Evolutionary conservation across 2,797 vertebrate genomes (phyloP).

Genomic region (Melanotaenia nigrans): DNA sequence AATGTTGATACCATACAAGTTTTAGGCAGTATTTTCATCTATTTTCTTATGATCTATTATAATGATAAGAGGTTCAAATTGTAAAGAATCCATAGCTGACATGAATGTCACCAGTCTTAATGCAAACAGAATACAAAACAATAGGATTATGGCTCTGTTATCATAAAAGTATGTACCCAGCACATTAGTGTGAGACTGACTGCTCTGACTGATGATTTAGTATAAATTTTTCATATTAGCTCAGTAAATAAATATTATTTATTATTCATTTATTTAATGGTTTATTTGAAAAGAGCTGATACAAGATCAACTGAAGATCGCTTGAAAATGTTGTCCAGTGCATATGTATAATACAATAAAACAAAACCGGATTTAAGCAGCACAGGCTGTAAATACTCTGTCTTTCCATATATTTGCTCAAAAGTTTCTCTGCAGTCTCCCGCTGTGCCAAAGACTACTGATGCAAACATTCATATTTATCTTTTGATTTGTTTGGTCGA

Average conservation of each 20-base stretch:
- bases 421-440: too few relatives aligned
- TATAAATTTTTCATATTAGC: background rate
- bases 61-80: background rate
- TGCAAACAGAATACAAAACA: background rate
- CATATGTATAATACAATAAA: constrained; percentile 5
- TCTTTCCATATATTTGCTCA: too few relatives aligned
- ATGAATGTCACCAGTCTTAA: background rate
- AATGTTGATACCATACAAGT: background rate
- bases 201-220: background rate
- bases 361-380: background rate
- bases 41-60: background rate
- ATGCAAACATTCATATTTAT: constrained; percentile 41
- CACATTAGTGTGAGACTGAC: background rate
- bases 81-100: background rate
- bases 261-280: background rate
- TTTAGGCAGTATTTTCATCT: background rate
- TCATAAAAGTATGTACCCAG: too few relatives aligned
- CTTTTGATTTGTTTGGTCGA: constrained; percentile 33
- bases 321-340: background rate
- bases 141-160: background rate
- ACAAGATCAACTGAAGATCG: background rate
- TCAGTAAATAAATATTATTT: background rate
- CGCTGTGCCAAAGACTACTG: constrained; percentile 17
- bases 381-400: constrained; percentile 24
- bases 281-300: background rate